A percentile compares a stretch with the other conserved stretches of the same genome.
Evolutionary conservation across 1,140 invertebrate genomes (phyloP).

Genomic region (Cotesia chilonis): DNA sequence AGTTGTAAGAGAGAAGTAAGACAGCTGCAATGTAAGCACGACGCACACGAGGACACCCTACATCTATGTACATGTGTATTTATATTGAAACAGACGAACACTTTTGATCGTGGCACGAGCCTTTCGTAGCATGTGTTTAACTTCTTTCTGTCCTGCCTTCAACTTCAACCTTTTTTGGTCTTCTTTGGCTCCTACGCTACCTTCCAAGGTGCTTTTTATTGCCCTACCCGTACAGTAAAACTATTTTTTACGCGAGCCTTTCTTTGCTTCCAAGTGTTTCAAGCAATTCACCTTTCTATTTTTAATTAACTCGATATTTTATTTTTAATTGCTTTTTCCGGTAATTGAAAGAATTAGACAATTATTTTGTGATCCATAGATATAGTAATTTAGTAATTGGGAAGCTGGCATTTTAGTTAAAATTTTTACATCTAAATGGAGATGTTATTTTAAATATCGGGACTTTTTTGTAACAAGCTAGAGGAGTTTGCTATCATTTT

Average conservation of each 20-base stretch:
- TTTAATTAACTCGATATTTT: background rate
- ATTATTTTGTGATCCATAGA: background rate
- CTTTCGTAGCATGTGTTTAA: constrained; percentile 56
- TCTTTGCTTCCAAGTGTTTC: too few relatives aligned
- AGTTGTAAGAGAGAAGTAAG: too few relatives aligned
- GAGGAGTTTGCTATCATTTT: too few relatives aligned
- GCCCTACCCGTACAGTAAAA: background rate
- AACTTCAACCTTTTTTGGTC: background rate
- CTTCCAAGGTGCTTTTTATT: constrained; percentile 14
- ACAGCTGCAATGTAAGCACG: constrained; percentile 46
- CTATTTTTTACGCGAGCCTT: constrained; percentile 18
- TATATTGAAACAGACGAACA: constrained; percentile 27
- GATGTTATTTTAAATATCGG: too few relatives aligned
- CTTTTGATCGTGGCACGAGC: constrained; percentile 62
- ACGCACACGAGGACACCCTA: background rate
- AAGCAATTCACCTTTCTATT: too few relatives aligned
- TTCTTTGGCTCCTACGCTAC: constrained; percentile 1
- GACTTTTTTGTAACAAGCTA: too few relatives aligned
- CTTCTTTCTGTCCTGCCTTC: constrained; percentile 46
- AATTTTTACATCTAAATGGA: too few relatives aligned
- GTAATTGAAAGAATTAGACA: background rate
- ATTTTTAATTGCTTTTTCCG: background rate
- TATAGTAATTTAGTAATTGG: too few relatives aligned
- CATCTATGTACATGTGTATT: too few relatives aligned
- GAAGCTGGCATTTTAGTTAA: too few relatives aligned